phyloP scores from a whole-genome alignment of 2,888 invertebrate genomes.

The Chrysina gloriosa region DNA sequence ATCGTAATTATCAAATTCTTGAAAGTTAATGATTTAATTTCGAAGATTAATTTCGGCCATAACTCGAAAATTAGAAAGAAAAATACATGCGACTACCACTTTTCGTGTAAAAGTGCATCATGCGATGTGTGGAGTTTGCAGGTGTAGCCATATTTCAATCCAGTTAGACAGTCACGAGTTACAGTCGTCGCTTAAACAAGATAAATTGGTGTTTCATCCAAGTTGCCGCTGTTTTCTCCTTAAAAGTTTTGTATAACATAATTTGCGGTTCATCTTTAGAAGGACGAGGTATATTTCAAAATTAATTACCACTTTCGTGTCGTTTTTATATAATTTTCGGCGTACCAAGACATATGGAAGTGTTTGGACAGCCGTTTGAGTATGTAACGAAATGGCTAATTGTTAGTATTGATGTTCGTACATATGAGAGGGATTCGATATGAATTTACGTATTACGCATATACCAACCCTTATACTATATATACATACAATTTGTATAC shows the following conservation, averaged over 20 bases:
- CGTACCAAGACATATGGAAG: background rate
- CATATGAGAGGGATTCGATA: too few relatives aligned
- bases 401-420: too few relatives aligned
- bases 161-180: slow-evolving; percentile 15
- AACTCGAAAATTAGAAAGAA: slow-evolving; percentile 37
- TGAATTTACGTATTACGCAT: too few relatives aligned
- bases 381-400: too few relatives aligned
- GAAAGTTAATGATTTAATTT: slow-evolving; percentile 45
- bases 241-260: slow-evolving; percentile 2
- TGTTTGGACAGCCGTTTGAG: too few relatives aligned
- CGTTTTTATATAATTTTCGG: background rate
- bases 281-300: background rate
- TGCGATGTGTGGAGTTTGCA: slow-evolving; percentile 39
- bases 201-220: slow-evolving; percentile 29
- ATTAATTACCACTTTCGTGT: background rate
- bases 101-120: slow-evolving; percentile 40
- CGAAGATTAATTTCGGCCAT: slow-evolving; percentile 40
- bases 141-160: slow-evolving; percentile 42
- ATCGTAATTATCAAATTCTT: slow-evolving; percentile 33
- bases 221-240: background rate
- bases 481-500: too few relatives aligned
- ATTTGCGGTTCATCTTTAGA: slow-evolving; percentile 9
- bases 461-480: too few relatives aligned
- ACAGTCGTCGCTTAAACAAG: slow-evolving; percentile 14
- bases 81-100: slow-evolving; percentile 34